Percentiles rank a stretch among this genome's conserved stretches.
Conservation (phyloP, 2,797 vertebrate genomes). For the Scleropages formosus region DNA sequence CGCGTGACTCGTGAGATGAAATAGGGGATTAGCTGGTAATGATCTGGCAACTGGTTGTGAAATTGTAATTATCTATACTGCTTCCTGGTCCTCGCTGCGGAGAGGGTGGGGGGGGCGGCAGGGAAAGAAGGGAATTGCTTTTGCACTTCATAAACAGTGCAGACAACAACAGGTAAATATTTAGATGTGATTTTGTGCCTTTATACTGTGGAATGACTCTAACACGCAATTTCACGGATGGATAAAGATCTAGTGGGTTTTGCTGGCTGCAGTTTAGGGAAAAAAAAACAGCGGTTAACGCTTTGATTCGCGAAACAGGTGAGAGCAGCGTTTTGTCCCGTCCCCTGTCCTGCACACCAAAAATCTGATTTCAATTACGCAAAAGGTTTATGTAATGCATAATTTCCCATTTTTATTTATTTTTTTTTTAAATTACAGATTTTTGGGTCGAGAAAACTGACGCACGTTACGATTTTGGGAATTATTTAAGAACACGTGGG, state of each 20-base stretch:
- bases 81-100: constrained; percentile 7
- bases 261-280: neutral
- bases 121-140: constrained; percentile 13
- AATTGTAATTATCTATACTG: constrained; percentile 29
- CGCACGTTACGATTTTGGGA: too few species aligned
- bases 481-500: too few species aligned
- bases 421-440: neutral
- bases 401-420: neutral
- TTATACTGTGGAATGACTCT: constrained; percentile 2
- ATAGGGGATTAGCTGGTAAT: constrained; percentile 30
- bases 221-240: constrained; percentile 10
- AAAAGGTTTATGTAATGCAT: neutral
- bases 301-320: neutral
- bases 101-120: neutral
- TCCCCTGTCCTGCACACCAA: too few species aligned
- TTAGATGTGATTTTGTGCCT: constrained; percentile 20
- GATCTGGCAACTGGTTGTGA: constrained; percentile 29
- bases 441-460: too few species aligned
- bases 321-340: neutral
- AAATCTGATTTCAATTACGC: neutral
- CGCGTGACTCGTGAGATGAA: constrained; percentile 27
- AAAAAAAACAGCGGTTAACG: neutral
- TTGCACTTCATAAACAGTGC: constrained; percentile 15
- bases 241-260: neutral
- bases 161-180: constrained; percentile 9